phyloP scores from a whole-genome alignment of 2,797 vertebrate genomes.

The Diplodus sargus region DNA sequence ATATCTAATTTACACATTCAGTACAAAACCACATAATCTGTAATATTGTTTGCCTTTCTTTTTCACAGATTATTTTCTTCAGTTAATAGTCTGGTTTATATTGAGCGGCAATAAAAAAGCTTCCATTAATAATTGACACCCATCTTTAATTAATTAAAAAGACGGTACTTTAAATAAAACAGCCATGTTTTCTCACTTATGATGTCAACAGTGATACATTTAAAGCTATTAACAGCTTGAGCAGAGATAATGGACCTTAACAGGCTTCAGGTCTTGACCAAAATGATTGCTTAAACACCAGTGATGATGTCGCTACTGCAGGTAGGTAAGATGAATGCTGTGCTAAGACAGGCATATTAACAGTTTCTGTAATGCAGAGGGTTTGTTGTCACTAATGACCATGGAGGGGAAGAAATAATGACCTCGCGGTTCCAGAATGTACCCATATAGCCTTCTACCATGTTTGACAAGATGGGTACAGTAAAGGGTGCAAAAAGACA shows the following conservation, averaged over 20 bases:
- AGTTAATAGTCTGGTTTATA: background rate
- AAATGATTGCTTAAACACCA: background rate
- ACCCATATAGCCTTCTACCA: constrained; percentile 8
- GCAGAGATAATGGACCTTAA: constrained; percentile 28
- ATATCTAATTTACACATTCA: constrained; percentile 17
- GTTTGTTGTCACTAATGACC: constrained; percentile 63
- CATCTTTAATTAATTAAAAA: constrained; percentile 2
- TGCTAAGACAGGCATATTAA: constrained; percentile 36
- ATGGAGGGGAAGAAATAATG: constrained; percentile 43
- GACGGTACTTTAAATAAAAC: constrained; percentile 7
- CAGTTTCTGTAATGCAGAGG: constrained; percentile 16
- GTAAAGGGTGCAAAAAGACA: constrained; percentile 31
- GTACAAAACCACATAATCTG: background rate
- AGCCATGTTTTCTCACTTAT: background rate
- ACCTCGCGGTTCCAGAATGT: constrained; percentile 13
- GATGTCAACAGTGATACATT: constrained; percentile 8
- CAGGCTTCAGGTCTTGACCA: background rate
- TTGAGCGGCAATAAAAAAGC: constrained; percentile 3
- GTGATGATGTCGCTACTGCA: constrained; percentile 11
- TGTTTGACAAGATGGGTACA: constrained; percentile 62
- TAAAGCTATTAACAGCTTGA: background rate
- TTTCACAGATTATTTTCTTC: background rate
- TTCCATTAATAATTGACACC: constrained; percentile 36
- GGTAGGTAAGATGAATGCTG: constrained; percentile 24
- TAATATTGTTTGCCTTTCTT: constrained; percentile 7